Evolutionary conservation across 2,797 vertebrate genomes (phyloP).

Genomic region (Alauda arvensis): DNA sequence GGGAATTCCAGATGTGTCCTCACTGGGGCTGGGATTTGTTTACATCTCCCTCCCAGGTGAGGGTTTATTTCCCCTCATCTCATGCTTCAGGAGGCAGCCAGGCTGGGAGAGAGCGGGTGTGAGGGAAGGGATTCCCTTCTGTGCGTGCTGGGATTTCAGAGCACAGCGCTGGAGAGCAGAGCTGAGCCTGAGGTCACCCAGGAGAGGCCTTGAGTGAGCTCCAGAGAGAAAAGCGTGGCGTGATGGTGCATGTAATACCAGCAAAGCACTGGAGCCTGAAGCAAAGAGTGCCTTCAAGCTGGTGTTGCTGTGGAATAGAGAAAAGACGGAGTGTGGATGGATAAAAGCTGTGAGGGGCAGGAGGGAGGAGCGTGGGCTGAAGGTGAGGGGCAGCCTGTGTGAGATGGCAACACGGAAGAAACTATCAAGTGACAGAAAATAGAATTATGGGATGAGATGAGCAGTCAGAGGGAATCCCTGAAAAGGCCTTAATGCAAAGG

Average conservation of each 20-base stretch:
- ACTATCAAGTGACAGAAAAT: neutral
- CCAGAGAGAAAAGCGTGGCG: neutral
- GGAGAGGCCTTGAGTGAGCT: slow-evolving; percentile 21
- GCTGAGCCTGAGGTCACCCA: slow-evolving; percentile 6
- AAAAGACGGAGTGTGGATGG: neutral
- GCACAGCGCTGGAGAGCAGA: neutral
- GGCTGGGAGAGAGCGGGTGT: rapidly evolving
- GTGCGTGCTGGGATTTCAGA: neutral
- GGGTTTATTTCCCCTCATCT: neutral
- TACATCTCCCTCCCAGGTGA: neutral
- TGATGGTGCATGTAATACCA: slow-evolving; percentile 29
- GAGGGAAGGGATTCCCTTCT: neutral
- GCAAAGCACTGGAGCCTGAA: neutral
- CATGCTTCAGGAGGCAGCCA: neutral
- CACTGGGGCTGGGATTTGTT: neutral
- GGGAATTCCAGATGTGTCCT: neutral
- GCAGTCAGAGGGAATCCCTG: neutral
- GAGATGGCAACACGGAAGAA: neutral
- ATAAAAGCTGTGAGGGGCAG: neutral
- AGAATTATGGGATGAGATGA: neutral
- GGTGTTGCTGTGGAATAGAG: neutral
- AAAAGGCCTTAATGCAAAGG: neutral
- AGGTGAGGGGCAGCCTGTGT: neutral
- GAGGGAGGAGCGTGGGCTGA: neutral
- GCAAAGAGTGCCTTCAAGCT: neutral